phyloP scores from a whole-genome alignment of 2,888 invertebrate genomes.

The Hypolimnas misippus region DNA sequence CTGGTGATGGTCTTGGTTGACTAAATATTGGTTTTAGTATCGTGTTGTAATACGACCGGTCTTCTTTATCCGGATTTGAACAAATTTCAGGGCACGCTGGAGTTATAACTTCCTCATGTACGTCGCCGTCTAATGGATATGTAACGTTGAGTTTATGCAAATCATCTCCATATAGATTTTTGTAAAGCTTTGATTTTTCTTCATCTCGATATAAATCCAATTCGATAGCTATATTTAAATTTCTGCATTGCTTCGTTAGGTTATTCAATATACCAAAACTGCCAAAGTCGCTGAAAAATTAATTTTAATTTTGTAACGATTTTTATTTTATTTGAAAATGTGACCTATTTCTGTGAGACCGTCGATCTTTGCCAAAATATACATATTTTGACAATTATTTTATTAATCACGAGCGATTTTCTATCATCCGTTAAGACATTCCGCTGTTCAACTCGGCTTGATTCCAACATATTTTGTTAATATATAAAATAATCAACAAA shows the following conservation, averaged over 20 bases:
- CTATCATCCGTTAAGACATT: too few species aligned
- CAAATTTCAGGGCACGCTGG: background rate
- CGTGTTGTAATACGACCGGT: background rate
- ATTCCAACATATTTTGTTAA: too few species aligned
- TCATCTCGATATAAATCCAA: slow-evolving; percentile 3
- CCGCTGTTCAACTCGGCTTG: too few species aligned
- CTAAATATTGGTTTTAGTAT: too few species aligned
- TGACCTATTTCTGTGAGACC: too few species aligned
- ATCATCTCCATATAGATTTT: background rate
- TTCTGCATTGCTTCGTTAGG: slow-evolving; percentile 1
- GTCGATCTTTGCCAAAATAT: too few species aligned
- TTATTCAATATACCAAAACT: background rate
- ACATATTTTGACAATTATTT: too few species aligned
- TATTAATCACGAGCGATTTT: too few species aligned
- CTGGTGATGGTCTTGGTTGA: too few species aligned
- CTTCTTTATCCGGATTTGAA: background rate
- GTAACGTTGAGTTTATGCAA: background rate
- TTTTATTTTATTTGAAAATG: too few species aligned
- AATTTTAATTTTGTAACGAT: background rate
- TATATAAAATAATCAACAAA: too few species aligned
- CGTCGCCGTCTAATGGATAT: background rate
- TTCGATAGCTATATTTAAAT: background rate
- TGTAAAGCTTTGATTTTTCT: slow-evolving; percentile 2
- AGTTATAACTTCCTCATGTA: background rate
- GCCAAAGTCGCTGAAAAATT: background rate